A percentile compares a stretch with the other conserved stretches of the same genome.
Evolutionary conservation across 1,140 invertebrate species (phyloP).

Genomic region (Drosophila carrolli): DNA sequence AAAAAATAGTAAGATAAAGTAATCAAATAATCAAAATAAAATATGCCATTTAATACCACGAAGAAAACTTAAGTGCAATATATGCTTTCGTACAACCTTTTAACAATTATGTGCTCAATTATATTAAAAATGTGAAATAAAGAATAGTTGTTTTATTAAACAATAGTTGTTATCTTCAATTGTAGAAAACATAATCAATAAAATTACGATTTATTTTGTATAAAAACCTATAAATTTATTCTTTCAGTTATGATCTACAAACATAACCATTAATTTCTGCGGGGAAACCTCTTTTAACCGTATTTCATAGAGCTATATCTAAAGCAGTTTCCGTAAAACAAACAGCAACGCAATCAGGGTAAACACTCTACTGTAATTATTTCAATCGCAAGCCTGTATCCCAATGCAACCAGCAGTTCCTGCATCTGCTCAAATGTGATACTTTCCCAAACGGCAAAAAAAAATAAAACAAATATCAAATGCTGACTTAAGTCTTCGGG

Average conservation of each 20-base stretch:
- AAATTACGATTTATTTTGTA: no score
- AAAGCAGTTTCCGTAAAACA: constrained; percentile 4
- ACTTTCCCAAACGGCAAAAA: constrained; percentile 59
- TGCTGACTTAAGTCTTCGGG: constrained; percentile 34
- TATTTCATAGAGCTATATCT: constrained; percentile 5
- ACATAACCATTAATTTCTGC: background rate
- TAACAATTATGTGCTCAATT: no score
- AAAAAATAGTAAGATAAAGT: no score
- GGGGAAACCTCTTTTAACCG: constrained; percentile 4
- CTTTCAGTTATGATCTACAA: background rate
- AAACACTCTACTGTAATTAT: constrained; percentile 31
- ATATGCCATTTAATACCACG: no score
- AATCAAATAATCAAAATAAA: no score
- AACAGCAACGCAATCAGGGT: constrained; percentile 26
- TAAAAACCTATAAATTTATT: background rate
- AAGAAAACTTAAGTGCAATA: no score
- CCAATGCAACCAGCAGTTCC: constrained; percentile 63
- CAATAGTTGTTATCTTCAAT: no score
- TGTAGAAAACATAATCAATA: no score
- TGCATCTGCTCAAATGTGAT: constrained; percentile 58
- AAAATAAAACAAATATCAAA: constrained; percentile 40
- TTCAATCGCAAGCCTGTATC: constrained; percentile 16
- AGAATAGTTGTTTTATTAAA: no score
- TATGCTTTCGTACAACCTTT: no score
- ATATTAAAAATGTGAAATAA: no score